Evolutionary conservation across 2,113 vertebrate genomes (phyloP), one percentile per base, ranked within the genome.

Genomic region (Cyphotilapia sp.): DNA sequence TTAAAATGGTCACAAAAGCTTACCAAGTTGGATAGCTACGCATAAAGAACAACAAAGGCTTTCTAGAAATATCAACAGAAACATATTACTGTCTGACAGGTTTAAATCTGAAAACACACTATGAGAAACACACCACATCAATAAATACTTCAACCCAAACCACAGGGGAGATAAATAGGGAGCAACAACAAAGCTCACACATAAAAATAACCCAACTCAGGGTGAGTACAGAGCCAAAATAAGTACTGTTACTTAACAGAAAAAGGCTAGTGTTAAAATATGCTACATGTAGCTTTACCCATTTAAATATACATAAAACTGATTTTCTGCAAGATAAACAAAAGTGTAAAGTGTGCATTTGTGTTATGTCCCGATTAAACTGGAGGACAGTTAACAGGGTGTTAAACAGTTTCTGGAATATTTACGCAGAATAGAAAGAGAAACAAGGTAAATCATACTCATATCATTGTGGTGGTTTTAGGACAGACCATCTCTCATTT

Each of bases 101-200:
- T 90, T 61, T 54, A 82, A 88, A 54, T 84, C 31, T 83, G 40
- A 93, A 91, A 89, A 80, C 74, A 76, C 57, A 59, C 13, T 24
- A 63, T 57, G 81, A 90, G 85, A 86, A 86, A 82, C 59, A 78
- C 11, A 27, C 85, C 8, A 9, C 82, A 76, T 87, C 85, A 88
- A 89, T 92, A 85, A 89, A 91, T 89, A 71, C 74, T 88, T 94
- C 63, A 84, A 83, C 31, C 82, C 14, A 78, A 57, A 93, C 92
- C 88, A 85, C 86, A 87, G 5, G 6, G 40, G 59, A 90, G 86
- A 88, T 51, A 88, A 82, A 90, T 88, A 84, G 51, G 82, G 66
- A 86, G 74, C 47, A 88, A 85, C 45, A 87, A 49, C 63, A 47
- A 82, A 80, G 51, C 53, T 74, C 87, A 63, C 69, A 84, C 38